A percentile compares a stretch with the other conserved stretches of the same genome.
Evolutionary conservation across 2,888 invertebrate genomes (phyloP).

Genomic region (Macaria notata): DNA sequence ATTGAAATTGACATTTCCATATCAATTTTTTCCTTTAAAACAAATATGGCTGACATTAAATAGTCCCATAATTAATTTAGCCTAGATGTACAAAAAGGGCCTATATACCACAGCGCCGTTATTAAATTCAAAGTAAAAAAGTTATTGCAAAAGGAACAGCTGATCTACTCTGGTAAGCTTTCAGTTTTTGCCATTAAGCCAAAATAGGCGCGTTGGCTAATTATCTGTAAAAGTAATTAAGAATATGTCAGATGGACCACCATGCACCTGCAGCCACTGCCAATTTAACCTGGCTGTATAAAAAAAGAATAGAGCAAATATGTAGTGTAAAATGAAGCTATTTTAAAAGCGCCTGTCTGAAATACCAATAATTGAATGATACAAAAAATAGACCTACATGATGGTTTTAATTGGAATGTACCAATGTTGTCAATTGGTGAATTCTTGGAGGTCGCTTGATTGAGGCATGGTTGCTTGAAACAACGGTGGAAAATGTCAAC

Average conservation of each 20-base stretch:
- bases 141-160: slow-evolving; percentile 1
- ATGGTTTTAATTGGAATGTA: too few relatives aligned
- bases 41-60: neutral
- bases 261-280: slow-evolving; percentile 3
- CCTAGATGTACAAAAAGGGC: neutral
- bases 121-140: neutral
- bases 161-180: neutral
- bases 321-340: too few relatives aligned
- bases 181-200: neutral
- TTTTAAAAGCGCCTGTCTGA: too few relatives aligned
- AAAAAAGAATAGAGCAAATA: too few relatives aligned
- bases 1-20: neutral
- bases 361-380: too few relatives aligned
- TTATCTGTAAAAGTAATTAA: slow-evolving; percentile 1
- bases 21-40: neutral
- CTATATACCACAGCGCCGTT: slow-evolving; percentile 2
- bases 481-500: too few relatives aligned
- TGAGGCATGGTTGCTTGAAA: too few relatives aligned
- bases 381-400: too few relatives aligned
- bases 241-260: slow-evolving; percentile 2
- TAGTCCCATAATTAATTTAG: too few relatives aligned
- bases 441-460: too few relatives aligned
- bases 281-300: neutral
- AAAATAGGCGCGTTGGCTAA: slow-evolving; percentile 1
- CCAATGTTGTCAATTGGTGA: too few relatives aligned